These are phyloP conservation scores for Pollenia amentaria DNA, from an alignment of 2,888 invertebrate genomes.

Conservation along the genomic window DNA sequence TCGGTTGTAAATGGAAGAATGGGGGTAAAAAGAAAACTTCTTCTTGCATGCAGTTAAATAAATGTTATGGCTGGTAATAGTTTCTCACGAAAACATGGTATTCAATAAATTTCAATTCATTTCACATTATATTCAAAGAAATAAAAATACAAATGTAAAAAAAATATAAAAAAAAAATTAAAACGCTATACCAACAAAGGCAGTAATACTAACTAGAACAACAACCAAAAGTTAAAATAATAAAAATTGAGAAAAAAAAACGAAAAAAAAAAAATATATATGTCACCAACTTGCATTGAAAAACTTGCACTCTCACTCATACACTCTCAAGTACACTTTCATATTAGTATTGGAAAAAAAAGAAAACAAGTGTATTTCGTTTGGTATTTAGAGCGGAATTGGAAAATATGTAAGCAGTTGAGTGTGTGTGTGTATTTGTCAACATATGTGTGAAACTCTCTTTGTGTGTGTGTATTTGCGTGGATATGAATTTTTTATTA, in stretches of 20 bases:
- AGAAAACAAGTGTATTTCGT: slow-evolving; percentile 27
- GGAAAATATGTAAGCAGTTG: slow-evolving; percentile 9
- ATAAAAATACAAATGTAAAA: not conserved
- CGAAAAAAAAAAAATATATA: slow-evolving; percentile 23
- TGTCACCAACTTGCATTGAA: slow-evolving; percentile 40
- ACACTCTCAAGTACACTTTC: not conserved
- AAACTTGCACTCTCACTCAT: slow-evolving; percentile 26
- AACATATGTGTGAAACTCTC: not conserved
- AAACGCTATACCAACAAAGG: not conserved
- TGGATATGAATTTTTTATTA: not conserved
- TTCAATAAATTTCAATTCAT: slow-evolving; percentile 62
- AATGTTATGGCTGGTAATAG: slow-evolving; percentile 54
- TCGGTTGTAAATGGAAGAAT: no score
- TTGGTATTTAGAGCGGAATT: slow-evolving; percentile 68
- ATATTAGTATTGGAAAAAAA: not conserved
- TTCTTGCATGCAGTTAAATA: slow-evolving; percentile 42
- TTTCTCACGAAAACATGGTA: slow-evolving; percentile 45
- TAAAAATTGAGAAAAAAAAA: slow-evolving; percentile 14
- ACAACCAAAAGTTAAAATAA: not conserved
- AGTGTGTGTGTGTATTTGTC: not conserved
- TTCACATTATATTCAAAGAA: slow-evolving; percentile 53
- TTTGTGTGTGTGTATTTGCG: not conserved
- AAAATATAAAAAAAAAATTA: not conserved
- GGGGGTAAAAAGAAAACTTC: no score
- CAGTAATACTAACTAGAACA: slow-evolving; percentile 36